These are phyloP conservation scores for Rhinopomastus cyanomelas DNA, from an alignment of 2,113 vertebrate genomes.

Conservation along the genomic window DNA sequence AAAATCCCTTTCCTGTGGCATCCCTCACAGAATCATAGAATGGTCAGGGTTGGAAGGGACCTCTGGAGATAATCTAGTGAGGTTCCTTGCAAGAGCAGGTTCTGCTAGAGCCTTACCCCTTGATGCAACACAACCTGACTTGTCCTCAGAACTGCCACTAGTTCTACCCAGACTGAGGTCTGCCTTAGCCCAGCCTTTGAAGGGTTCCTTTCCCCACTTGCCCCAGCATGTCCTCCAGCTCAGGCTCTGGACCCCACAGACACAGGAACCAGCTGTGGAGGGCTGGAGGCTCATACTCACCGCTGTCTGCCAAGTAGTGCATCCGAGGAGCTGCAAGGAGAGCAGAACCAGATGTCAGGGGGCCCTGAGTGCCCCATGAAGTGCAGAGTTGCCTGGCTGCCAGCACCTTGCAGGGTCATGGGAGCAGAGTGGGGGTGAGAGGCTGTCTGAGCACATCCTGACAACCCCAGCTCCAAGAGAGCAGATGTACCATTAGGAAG, in stretches of 20 bases:
- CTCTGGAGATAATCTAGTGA: too few relatives aligned
- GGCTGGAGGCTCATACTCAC: slow-evolving; percentile 75
- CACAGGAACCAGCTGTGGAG: fast-evolving
- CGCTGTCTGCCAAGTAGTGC: slow-evolving; percentile 87
- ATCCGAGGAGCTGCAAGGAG: slow-evolving; percentile 83
- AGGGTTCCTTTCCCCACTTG: background rate
- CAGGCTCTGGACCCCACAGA: background rate
- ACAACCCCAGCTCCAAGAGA: background rate
- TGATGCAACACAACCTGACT: background rate
- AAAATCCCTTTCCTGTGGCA: background rate
- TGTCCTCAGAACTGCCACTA: background rate
- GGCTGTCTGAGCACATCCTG: background rate
- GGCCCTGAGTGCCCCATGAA: fast-evolving
- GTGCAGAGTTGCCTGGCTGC: background rate
- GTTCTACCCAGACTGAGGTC: background rate
- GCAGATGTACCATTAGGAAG: background rate
- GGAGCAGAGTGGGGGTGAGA: background rate
- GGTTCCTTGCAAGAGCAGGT: too few relatives aligned
- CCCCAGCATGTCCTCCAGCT: background rate
- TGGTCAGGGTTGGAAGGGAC: too few relatives aligned
- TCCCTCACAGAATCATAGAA: background rate
- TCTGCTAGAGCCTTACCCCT: background rate
- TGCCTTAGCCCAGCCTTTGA: background rate
- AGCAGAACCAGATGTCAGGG: background rate
- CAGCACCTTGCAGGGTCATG: background rate